Conservation (phyloP, 2,888 invertebrate genomes). For the Trileptium ribeirensis region DNA sequence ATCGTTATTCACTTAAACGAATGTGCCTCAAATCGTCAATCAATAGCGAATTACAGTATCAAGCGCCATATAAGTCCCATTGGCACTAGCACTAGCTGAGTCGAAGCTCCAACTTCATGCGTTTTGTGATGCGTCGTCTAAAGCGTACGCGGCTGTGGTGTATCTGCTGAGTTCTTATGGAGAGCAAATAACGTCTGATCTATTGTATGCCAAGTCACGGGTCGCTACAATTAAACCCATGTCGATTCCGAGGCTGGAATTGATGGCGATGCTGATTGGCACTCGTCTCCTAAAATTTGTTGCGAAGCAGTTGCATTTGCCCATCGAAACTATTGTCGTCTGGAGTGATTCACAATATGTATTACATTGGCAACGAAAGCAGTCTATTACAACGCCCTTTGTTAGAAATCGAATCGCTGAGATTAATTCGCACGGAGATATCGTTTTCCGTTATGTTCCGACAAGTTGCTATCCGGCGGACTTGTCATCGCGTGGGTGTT, state of each 20-base stretch:
- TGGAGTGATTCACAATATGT: slow-evolving; percentile 7
- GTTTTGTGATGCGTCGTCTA: neutral
- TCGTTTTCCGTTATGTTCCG: slow-evolving; percentile 12
- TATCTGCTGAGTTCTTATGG: neutral
- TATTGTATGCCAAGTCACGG: neutral
- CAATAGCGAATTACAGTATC: neutral
- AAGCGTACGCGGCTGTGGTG: neutral
- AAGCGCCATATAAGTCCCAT: neutral
- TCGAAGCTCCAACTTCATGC: neutral
- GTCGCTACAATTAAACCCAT: neutral
- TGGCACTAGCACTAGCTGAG: neutral
- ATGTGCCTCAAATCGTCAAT: neutral
- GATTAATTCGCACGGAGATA: neutral
- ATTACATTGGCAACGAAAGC: neutral
- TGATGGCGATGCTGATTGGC: neutral
- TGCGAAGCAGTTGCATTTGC: neutral
- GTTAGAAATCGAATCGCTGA: slow-evolving; percentile 2
- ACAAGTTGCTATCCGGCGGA: slow-evolving; percentile 42
- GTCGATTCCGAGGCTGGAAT: slow-evolving; percentile 22
- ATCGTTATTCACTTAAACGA: neutral
- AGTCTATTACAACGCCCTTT: neutral
- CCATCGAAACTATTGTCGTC: neutral
- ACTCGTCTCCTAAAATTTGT: neutral
- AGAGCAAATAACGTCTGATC: neutral
- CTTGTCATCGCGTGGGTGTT: neutral